phyloP scores from a whole-genome alignment of 2,888 invertebrate genomes.

The Danaus chrysippus region DNA sequence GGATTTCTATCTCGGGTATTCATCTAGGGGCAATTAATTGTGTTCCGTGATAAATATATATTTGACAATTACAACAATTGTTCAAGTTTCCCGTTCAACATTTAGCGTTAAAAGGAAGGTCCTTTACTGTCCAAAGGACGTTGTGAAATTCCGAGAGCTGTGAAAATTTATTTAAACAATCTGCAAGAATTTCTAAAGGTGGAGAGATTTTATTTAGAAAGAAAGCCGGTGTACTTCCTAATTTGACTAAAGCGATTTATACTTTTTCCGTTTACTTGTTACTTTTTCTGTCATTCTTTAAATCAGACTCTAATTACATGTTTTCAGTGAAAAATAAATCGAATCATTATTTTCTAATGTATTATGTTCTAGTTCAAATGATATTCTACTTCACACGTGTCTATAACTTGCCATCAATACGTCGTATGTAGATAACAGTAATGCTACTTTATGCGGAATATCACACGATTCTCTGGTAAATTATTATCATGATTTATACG shows the following conservation, averaged over 20 bases:
- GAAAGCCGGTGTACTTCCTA: background rate
- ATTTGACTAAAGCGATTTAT: background rate
- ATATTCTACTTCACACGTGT: slow-evolving; percentile 2
- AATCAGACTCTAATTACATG: no score
- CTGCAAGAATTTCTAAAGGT: slow-evolving; percentile 1
- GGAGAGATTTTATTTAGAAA: background rate
- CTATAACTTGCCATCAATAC: slow-evolving; percentile 3
- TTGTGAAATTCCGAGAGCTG: slow-evolving; percentile 6
- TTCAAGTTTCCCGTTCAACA: background rate
- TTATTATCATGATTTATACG: slow-evolving; percentile 23
- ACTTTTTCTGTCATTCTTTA: no score
- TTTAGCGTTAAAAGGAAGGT: slow-evolving; percentile 41
- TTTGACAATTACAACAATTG: slow-evolving; percentile 40
- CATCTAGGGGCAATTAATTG: slow-evolving; percentile 34
- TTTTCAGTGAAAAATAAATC: no score
- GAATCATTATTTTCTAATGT: background rate
- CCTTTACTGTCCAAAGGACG: background rate
- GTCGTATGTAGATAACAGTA: slow-evolving; percentile 6
- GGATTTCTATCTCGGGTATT: slow-evolving; percentile 2
- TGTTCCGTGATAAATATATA: slow-evolving; percentile 51
- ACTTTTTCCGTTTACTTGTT: background rate
- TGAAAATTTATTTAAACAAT: slow-evolving; percentile 4
- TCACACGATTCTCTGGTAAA: slow-evolving; percentile 17
- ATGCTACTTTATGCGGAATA: slow-evolving; percentile 14
- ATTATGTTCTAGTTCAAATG: background rate